Percentiles rank a stretch among this genome's conserved stretches.
These are phyloP conservation scores for Sepiola atlantica DNA, from an alignment of 2,888 invertebrate genomes.

Conservation along the genomic window DNA sequence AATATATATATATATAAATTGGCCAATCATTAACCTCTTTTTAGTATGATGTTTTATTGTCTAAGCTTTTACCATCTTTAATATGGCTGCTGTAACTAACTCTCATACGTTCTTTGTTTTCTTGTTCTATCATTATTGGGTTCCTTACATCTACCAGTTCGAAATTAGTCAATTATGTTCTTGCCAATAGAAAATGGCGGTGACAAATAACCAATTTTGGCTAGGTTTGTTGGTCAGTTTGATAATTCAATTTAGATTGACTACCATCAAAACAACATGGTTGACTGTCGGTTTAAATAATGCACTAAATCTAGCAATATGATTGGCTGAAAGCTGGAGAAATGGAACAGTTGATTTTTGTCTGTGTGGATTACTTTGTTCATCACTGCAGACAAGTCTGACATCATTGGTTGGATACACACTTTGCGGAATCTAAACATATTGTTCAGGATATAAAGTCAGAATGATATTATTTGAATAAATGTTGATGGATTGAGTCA, in stretches of 20 bases:
- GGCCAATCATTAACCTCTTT: neutral
- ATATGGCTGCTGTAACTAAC: neutral
- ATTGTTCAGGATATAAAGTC: neutral
- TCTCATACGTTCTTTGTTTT: neutral
- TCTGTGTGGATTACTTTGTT: neutral
- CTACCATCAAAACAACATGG: neutral
- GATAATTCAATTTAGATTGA: neutral
- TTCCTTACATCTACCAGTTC: neutral
- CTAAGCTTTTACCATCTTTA: constrained; percentile 5
- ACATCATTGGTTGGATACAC: neutral
- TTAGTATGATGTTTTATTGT: neutral
- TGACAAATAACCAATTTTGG: neutral
- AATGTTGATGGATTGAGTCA: too few relatives aligned
- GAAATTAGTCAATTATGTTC: neutral
- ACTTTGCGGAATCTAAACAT: neutral
- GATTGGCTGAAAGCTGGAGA: neutral
- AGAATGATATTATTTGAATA: neutral
- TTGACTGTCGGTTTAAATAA: neutral
- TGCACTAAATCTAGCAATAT: neutral
- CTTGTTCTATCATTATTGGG: neutral
- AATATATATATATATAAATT: too few relatives aligned
- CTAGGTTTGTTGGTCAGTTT: constrained; percentile 1
- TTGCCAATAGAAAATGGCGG: neutral
- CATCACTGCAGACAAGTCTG: neutral
- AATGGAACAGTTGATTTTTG: neutral